Conservation (phyloP, 1,140 invertebrate genomes). For the Rhynchophorus ferrugineus region DNA sequence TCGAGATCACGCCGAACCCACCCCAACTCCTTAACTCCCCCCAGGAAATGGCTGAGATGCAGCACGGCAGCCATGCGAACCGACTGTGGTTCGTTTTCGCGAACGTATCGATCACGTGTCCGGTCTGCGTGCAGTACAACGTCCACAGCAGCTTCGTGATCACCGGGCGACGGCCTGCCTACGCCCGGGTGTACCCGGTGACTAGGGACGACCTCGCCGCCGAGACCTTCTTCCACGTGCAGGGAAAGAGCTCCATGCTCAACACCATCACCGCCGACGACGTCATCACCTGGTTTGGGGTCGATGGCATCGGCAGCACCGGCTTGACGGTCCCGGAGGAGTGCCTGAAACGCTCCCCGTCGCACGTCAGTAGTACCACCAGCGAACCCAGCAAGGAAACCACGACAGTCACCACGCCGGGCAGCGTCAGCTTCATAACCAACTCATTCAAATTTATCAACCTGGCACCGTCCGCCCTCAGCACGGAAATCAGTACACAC, state of each 20-base stretch:
- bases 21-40: constrained; percentile 42
- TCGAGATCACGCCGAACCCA: constrained; percentile 42
- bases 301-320: constrained; percentile 38
- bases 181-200: constrained; percentile 52
- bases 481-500: background rate
- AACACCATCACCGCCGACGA: constrained; percentile 54
- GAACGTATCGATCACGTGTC: constrained; percentile 51
- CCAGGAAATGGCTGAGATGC: constrained; percentile 46
- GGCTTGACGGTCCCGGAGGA: background rate
- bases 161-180: constrained; percentile 50
- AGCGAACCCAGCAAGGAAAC: background rate
- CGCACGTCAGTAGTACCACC: background rate
- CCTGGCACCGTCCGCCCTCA: constrained; percentile 1
- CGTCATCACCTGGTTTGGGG: constrained; percentile 56
- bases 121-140: constrained; percentile 52
- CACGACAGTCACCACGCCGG: background rate
- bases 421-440: constrained; percentile 1
- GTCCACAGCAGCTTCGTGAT: constrained; percentile 50
- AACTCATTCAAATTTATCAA: constrained; percentile 1
- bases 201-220: constrained; percentile 51
- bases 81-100: constrained; percentile 56
- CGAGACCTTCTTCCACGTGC: constrained; percentile 54
- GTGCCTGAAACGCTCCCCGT: background rate
- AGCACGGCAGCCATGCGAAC: constrained; percentile 50
- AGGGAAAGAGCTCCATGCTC: constrained; percentile 45